Evolutionary conservation across 2,888 invertebrate genomes (phyloP).

Genomic region (Eulithis testata): DNA sequence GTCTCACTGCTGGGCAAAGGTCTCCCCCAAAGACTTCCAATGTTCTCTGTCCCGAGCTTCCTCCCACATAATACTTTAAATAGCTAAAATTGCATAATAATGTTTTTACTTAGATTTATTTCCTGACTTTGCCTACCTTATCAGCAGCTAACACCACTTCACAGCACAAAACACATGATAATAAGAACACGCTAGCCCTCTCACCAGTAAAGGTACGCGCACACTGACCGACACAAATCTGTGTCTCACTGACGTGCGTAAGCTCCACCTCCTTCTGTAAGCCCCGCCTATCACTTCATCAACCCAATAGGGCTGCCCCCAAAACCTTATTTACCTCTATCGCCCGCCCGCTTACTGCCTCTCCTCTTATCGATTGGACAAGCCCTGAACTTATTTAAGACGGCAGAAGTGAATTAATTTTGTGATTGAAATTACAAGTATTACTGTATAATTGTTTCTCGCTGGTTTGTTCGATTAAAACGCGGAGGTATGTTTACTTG

Average conservation of each 20-base stretch:
- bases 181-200: constrained; percentile 28
- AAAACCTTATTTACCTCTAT: constrained; percentile 78
- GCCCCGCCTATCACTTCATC: constrained; percentile 52
- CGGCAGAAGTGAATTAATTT: constrained; percentile 79
- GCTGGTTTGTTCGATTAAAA: constrained; percentile 71
- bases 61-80: no score
- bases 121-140: constrained; percentile 33
- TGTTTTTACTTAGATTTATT: no score
- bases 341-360: constrained; percentile 71
- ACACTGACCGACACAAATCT: constrained; percentile 41
- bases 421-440: constrained; percentile 81
- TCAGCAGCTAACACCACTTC: constrained; percentile 27
- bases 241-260: constrained; percentile 48
- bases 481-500: constrained; percentile 51
- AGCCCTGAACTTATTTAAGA: constrained; percentile 77
- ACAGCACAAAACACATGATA: constrained; percentile 38
- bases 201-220: constrained; percentile 41
- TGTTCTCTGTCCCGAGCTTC: no score
- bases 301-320: constrained; percentile 57
- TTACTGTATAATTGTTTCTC: constrained; percentile 69
- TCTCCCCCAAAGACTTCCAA: no score
- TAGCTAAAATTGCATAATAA: no score
- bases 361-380: constrained; percentile 79
- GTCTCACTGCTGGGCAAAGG: no score
- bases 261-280: constrained; percentile 50